A percentile compares a stretch with the other conserved stretches of the same genome.
phyloP scores from a whole-genome alignment of 2,888 invertebrate species.

The Acanthosepion esculentum region DNA sequence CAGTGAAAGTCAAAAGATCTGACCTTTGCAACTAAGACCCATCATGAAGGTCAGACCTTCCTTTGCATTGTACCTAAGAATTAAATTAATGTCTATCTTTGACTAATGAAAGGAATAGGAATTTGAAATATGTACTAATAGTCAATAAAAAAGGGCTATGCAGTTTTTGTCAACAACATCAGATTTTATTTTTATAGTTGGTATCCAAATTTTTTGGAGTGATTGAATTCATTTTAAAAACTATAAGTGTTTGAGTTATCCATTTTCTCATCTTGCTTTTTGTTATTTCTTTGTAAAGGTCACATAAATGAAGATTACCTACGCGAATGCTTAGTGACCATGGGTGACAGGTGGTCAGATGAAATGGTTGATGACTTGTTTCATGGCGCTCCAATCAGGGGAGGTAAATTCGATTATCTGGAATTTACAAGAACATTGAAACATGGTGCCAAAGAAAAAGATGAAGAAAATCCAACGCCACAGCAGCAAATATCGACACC shows the following conservation, averaged over 20 bases:
- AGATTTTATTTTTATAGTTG: too few species aligned
- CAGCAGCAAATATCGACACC: background rate
- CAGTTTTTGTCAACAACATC: too few species aligned
- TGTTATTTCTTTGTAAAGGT: conserved; percentile 54
- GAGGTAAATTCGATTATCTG: conserved; percentile 71
- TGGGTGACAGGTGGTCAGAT: conserved; percentile 75
- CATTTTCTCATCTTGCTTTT: background rate
- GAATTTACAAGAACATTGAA: conserved; percentile 73
- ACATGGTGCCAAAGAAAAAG: conserved; percentile 71
- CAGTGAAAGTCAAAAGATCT: too few species aligned
- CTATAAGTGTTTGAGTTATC: background rate
- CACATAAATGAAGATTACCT: conserved; percentile 68
- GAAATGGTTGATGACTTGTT: conserved; percentile 74
- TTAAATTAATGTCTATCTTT: too few species aligned
- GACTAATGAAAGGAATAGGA: too few species aligned
- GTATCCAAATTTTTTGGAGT: too few species aligned
- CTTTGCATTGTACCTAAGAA: too few species aligned
- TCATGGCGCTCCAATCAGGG: conserved; percentile 70
- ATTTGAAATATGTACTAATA: too few species aligned
- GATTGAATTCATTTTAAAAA: too few species aligned
- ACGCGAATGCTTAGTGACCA: conserved; percentile 72
- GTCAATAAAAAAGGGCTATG: too few species aligned
- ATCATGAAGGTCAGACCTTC: too few species aligned
- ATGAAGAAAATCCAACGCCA: conserved; percentile 58
- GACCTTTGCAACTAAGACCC: too few species aligned